Conservation (phyloP, 2,113 vertebrate genomes). For the Pteruthius melanotis region DNA sequence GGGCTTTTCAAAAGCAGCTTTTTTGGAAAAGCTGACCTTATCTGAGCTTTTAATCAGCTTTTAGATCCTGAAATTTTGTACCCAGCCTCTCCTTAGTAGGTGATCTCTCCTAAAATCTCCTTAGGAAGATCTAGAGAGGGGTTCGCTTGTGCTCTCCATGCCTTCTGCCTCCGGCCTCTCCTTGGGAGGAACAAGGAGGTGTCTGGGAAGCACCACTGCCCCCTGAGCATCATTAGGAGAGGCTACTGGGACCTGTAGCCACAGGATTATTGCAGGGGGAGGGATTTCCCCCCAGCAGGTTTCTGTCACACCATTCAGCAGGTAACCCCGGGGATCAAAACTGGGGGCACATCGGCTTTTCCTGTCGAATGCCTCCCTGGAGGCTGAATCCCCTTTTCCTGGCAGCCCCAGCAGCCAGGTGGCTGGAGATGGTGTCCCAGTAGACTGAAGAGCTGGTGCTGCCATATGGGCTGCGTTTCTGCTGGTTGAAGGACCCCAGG, state of each 20-base stretch:
- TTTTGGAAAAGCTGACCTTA: constrained; percentile 34
- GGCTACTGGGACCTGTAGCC: background rate
- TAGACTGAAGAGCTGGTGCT: background rate
- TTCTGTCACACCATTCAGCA: background rate
- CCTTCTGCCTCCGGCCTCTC: background rate
- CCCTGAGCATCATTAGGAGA: background rate
- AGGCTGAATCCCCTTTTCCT: background rate
- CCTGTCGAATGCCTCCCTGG: background rate
- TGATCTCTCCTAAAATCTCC: constrained; percentile 33
- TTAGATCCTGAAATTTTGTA: constrained; percentile 3
- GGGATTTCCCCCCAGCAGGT: background rate
- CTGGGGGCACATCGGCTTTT: background rate
- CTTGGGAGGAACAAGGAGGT: background rate
- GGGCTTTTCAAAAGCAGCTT: constrained; percentile 39
- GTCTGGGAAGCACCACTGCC: background rate
- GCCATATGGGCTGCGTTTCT: accelerated
- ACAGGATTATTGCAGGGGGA: accelerated
- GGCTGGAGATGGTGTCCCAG: background rate
- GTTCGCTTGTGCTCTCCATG: background rate
- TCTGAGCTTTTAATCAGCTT: constrained; percentile 50
- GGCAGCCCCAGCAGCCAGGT: background rate
- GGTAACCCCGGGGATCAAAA: background rate
- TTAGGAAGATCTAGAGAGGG: background rate
- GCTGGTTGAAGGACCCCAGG: background rate
- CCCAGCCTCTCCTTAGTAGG: constrained; percentile 17